Evolutionary conservation across 2,797 vertebrate species (phyloP).

Genomic region (Galaxias olidus): DNA sequence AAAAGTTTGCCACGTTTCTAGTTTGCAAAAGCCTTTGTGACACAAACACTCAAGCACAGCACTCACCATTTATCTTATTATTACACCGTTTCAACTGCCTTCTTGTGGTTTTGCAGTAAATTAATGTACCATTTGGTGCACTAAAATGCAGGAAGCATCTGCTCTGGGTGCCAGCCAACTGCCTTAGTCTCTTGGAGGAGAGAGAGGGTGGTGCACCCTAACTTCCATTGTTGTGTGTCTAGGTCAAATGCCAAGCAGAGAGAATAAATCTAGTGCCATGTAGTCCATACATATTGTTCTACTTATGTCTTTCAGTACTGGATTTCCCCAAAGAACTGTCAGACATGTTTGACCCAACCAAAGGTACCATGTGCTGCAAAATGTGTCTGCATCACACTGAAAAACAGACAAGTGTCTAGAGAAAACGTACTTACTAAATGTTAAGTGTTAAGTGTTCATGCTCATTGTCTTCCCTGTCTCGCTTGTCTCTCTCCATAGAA

Average conservation of each 20-base stretch:
- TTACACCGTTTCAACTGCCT: not conserved
- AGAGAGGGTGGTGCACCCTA: too few relatives aligned
- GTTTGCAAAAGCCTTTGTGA: not conserved
- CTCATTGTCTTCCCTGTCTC: too few relatives aligned
- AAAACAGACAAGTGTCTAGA: not conserved
- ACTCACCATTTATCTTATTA: constrained; percentile 2
- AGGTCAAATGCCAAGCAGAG: too few relatives aligned
- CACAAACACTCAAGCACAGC: not conserved
- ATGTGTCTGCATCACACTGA: not conserved
- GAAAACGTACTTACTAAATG: not conserved
- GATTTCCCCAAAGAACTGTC: constrained; percentile 86
- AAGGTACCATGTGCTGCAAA: constrained; percentile 73
- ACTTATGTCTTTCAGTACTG: constrained; percentile 73
- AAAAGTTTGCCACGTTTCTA: not conserved
- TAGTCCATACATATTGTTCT: not conserved
- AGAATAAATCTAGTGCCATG: not conserved
- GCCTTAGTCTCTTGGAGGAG: not conserved
- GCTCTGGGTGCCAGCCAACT: not conserved
- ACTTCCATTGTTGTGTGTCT: too few relatives aligned
- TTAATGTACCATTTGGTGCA: not conserved
- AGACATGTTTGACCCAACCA: constrained; percentile 84
- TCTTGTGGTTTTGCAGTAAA: not conserved
- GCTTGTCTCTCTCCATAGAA: constrained; percentile 66
- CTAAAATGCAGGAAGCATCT: constrained; percentile 12
- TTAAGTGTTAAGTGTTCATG: not conserved